A percentile compares a stretch with the other conserved stretches of the same genome.
Evolutionary conservation across 2,797 vertebrate species (phyloP).

Genomic region (Acanthurus lineatus): DNA sequence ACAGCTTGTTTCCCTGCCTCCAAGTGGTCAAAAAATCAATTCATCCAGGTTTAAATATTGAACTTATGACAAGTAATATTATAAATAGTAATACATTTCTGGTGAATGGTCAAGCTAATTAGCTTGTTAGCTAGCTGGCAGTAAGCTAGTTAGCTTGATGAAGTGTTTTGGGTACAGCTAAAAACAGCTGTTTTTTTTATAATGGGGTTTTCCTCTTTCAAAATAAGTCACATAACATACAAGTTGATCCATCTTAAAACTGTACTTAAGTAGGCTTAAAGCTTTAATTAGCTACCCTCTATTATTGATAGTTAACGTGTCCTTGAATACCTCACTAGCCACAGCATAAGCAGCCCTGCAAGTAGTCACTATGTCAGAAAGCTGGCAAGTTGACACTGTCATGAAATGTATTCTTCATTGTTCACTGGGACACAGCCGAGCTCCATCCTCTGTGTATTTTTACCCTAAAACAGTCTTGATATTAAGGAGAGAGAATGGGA

Average conservation of each 20-base stretch:
- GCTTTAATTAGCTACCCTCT: background rate
- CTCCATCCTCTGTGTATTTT: conserved; percentile 29
- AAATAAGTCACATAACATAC: too few relatives aligned
- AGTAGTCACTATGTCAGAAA: background rate
- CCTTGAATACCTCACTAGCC: background rate
- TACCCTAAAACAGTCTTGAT: conserved; percentile 39
- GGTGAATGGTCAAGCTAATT: background rate
- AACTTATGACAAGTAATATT: too few relatives aligned
- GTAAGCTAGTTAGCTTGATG: background rate
- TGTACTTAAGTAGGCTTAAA: background rate
- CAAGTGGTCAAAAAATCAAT: background rate
- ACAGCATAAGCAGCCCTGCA: background rate
- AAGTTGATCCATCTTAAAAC: too few relatives aligned
- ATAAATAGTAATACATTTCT: too few relatives aligned
- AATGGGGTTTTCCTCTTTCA: too few relatives aligned
- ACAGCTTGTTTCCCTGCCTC: background rate
- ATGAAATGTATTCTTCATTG: background rate
- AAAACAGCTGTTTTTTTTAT: too few relatives aligned
- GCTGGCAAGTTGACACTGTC: background rate
- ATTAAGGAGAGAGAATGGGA: conserved; percentile 70
- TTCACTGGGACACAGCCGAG: background rate
- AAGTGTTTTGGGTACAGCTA: background rate
- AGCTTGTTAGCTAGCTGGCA: background rate
- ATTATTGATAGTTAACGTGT: background rate
- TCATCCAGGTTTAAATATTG: background rate